phyloP scores from a whole-genome alignment of 1,140 invertebrate species.

The Dolichoris vasculosae region DNA sequence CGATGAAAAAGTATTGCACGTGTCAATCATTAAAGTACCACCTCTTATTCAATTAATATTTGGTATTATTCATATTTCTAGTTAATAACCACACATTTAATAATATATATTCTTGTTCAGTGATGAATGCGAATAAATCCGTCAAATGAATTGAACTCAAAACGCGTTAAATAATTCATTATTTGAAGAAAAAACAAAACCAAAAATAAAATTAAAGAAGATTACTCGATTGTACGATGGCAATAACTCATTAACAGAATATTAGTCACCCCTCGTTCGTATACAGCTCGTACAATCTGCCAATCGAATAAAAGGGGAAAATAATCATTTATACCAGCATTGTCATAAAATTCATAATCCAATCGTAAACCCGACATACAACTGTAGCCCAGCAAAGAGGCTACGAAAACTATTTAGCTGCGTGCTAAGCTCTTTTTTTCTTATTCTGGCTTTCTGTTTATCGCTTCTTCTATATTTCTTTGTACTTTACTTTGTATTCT shows the following conservation, averaged over 20 bases:
- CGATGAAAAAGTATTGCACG: too few species aligned
- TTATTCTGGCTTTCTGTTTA: not conserved
- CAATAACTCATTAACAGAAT: constrained; percentile 24
- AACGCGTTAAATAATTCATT: constrained; percentile 10
- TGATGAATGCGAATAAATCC: not conserved
- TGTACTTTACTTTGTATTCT: not conserved
- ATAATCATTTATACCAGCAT: constrained; percentile 7
- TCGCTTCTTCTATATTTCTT: not conserved
- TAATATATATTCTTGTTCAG: not conserved
- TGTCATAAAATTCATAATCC: constrained; percentile 43
- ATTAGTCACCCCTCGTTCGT: not conserved
- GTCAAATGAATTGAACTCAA: not conserved
- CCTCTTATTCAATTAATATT: not conserved
- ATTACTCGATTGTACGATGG: not conserved
- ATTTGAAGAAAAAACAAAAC: not conserved
- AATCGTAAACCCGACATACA: not conserved
- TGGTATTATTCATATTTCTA: not conserved
- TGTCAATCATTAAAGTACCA: too few species aligned
- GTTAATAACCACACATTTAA: not conserved
- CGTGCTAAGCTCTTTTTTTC: not conserved
- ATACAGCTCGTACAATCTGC: not conserved
- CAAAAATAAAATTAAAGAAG: constrained; percentile 13
- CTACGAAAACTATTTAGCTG: too few species aligned
- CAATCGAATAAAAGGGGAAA: not conserved
- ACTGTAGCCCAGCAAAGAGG: not conserved